phyloP scores from a whole-genome alignment of 92 coral and sea anemone species.

The Diadumene lineata region DNA sequence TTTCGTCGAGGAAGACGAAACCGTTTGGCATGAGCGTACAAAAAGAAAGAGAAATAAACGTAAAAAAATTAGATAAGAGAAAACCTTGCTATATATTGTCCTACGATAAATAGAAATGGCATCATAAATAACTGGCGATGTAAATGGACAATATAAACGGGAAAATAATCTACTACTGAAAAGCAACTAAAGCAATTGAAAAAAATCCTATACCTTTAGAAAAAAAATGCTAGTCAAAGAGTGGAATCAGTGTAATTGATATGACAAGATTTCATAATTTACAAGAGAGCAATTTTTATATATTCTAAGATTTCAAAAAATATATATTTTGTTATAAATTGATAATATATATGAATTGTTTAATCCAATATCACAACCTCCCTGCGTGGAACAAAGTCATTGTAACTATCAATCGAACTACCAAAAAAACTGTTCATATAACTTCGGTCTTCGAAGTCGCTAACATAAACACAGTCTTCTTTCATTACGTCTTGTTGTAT shows the following conservation, averaged over 20 bases:
- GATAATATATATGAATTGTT: neutral
- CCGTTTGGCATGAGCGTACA: neutral
- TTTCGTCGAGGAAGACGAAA: slow-evolving; percentile 3
- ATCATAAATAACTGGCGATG: neutral
- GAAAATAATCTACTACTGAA: no score
- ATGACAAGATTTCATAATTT: neutral
- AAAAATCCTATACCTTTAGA: neutral
- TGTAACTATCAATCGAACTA: slow-evolving; percentile 59
- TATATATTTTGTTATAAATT: slow-evolving; percentile 3
- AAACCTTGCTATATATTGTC: neutral
- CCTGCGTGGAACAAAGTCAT: slow-evolving; percentile 69
- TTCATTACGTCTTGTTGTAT: slow-evolving; percentile 90
- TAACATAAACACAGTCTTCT: slow-evolving; percentile 91
- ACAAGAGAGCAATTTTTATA: neutral
- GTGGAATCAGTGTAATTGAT: neutral
- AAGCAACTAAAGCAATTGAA: neutral
- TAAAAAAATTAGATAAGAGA: neutral
- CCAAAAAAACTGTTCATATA: slow-evolving; percentile 71
- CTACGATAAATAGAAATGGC: neutral
- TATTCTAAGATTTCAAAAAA: slow-evolving; percentile 18
- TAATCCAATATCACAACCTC: slow-evolving; percentile 96
- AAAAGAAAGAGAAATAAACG: neutral
- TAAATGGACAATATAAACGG: neutral
- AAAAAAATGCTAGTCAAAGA: neutral
- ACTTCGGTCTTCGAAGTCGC: slow-evolving; percentile 86